These are phyloP conservation scores for Tiphia femorata DNA, from an alignment of 2,888 invertebrate species.

Conservation along the genomic window DNA sequence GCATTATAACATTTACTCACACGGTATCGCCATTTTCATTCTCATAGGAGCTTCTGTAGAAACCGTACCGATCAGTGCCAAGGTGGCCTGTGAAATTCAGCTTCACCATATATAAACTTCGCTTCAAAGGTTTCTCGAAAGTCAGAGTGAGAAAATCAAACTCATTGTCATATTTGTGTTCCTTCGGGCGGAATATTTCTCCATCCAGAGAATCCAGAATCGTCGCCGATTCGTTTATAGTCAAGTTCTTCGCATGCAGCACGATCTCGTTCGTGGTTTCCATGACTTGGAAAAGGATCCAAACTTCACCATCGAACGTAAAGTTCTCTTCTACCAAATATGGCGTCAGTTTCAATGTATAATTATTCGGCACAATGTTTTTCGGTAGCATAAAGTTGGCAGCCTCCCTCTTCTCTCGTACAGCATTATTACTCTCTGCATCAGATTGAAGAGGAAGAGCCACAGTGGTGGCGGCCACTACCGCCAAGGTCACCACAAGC, in stretches of 20 bases:
- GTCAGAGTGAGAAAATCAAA: not conserved
- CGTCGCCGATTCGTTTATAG: not conserved
- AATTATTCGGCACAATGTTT: constrained; percentile 70
- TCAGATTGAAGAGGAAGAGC: no score
- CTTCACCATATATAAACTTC: constrained; percentile 74
- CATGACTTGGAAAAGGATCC: no score
- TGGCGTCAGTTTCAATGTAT: constrained; percentile 70
- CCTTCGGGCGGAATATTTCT: no score
- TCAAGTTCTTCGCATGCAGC: no score
- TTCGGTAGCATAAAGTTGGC: constrained; percentile 72
- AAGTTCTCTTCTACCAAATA: constrained; percentile 65
- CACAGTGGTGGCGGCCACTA: no score
- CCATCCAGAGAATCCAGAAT: not conserved
- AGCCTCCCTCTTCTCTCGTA: not conserved
- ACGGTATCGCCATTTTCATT: constrained; percentile 66
- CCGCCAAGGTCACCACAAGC: no score
- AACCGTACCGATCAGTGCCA: constrained; percentile 75
- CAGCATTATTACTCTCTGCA: no score
- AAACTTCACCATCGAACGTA: constrained; percentile 35
- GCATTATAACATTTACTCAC: no score
- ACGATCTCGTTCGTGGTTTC: no score
- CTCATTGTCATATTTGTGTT: not conserved
- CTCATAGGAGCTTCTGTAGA: constrained; percentile 77
- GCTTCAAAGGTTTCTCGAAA: no score
- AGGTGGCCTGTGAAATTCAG: constrained; percentile 73